These are phyloP conservation scores for Patagioenas fasciata DNA, from an alignment of 2,113 vertebrate genomes.

Conservation along the genomic window DNA sequence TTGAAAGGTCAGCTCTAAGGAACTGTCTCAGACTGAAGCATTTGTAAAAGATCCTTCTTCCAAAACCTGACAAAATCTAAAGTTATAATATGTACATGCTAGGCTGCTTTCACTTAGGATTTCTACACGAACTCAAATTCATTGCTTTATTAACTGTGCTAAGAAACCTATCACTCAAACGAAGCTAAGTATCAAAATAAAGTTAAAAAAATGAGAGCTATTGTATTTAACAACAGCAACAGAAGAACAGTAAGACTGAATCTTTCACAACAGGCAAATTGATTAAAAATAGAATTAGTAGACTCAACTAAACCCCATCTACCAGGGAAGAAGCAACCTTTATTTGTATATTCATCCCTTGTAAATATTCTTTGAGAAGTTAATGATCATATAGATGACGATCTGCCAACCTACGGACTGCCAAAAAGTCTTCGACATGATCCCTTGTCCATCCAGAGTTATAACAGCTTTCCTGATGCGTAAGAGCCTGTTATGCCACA, in stretches of 20 bases:
- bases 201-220: background rate
- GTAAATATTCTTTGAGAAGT: background rate
- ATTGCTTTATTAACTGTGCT: background rate
- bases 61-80: background rate
- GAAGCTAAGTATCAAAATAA: background rate
- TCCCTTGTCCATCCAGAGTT: background rate
- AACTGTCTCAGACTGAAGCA: background rate
- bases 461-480: background rate
- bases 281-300: background rate
- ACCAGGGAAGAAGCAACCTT: background rate
- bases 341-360: background rate
- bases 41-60: background rate
- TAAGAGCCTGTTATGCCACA: background rate
- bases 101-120: background rate
- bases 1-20: background rate
- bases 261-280: background rate
- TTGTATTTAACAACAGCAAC: background rate
- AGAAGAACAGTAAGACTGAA: background rate
- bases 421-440: background rate
- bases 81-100: background rate
- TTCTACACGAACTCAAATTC: background rate
- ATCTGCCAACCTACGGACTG: background rate
- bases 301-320: background rate
- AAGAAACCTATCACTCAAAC: background rate
- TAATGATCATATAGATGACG: background rate